Conservation (phyloP, 2,113 vertebrate genomes). For the Solea senegalensis region DNA sequence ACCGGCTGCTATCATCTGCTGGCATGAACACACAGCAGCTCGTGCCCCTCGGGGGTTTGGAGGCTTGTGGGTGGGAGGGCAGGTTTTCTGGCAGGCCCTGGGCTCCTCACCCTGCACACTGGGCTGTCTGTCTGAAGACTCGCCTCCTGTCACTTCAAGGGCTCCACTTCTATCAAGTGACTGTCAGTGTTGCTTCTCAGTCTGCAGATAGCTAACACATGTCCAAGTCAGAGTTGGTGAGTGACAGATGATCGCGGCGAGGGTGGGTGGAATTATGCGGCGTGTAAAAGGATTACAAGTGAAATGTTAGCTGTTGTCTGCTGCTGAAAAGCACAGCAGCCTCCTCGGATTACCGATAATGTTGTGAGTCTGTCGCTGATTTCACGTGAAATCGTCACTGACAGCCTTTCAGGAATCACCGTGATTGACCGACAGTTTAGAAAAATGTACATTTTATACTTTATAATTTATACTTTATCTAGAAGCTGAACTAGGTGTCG, state of each 20-base stretch:
- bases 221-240: conserved; percentile 51
- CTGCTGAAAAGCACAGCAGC: conserved; percentile 11
- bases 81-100: conserved; percentile 57
- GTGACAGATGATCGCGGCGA: conserved; percentile 28
- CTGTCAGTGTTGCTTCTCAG: conserved; percentile 37
- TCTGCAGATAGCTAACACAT: conserved; percentile 57
- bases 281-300: conserved; percentile 71
- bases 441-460: too few species aligned
- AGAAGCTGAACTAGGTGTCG: too few species aligned
- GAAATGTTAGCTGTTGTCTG: conserved; percentile 37
- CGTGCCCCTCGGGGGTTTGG: conserved; percentile 34
- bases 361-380: conserved; percentile 10
- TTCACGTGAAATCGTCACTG: conserved; percentile 15
- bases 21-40: conserved; percentile 50
- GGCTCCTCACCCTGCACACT: conserved; percentile 36
- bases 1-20: conserved; percentile 61
- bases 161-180: conserved; percentile 54
- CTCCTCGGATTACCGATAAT: conserved; percentile 26
- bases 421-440: not conserved
- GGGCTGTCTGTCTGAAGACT: conserved; percentile 35
- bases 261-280: conserved; percentile 53
- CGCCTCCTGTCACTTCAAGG: conserved; percentile 56
- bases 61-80: conserved; percentile 48
- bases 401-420: conserved; percentile 25
- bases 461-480: too few species aligned